Base-by-base conservation (phyloP, 1,140 invertebrate genomes). In the Diorhabda sublineata region DNA sequence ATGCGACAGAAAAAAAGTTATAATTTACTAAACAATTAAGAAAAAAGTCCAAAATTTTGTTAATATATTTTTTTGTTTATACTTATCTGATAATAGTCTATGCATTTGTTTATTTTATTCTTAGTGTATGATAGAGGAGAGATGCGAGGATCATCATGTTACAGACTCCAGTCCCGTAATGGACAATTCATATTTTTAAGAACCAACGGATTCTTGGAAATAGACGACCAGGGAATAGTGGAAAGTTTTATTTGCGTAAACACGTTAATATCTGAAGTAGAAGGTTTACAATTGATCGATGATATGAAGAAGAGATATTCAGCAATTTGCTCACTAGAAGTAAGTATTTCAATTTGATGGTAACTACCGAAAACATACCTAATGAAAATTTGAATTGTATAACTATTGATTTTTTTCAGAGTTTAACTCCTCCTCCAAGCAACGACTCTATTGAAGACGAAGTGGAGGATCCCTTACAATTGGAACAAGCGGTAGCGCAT, bases 221-320 rank as follows among this genome's bases (percentile, higher is more conserved):
- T 91, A 41, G 89, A 93, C 70, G 84, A 84, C 42, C 87, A 89
- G 0, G 87, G 91, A 66, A 86, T 86, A 58, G 89, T 93, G 1
- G 88, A 89, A 68, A 92, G 91, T 11, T 94, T 95, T 75, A 86
- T 95, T 7, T 95, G 93, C 77, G 87, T 93, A 62, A 95, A 95
- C 77, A 91, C 90, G 0, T 82, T 93, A n/a, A 84, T 94, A 1
- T 82, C 85, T 45, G 87, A 91, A 73, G 83, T 88, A 58, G 90
- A 92, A 76, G 92, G 91, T 26, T 83, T 85, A 65, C 79, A 85
- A 5, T 81, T 90, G 0, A 87, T 91, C 0, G 82, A 84, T 62
- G 84, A 91, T 66, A 92, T 93, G 91, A 92, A 90, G 78, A 83
- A 85, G 66, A 85, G 86, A 73, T 92, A 86, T 77, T 87, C 87